Conservation (phyloP, 2,888 invertebrate genomes). For the Torymus auratus region DNA sequence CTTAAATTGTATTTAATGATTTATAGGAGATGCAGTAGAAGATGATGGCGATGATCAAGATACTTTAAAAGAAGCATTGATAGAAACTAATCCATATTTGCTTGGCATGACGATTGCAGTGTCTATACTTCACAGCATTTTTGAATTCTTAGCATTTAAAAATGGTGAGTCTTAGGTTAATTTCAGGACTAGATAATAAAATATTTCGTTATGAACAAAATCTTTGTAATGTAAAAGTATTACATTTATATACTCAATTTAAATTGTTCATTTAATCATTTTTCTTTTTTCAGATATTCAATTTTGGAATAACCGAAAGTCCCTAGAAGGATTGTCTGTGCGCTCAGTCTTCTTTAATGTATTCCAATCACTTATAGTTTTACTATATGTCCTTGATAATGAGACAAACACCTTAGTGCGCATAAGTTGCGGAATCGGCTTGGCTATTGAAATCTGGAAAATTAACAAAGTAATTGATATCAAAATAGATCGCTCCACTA, state of each 20-base stretch:
- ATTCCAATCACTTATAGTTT: conserved; percentile 96
- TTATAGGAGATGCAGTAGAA: conserved; percentile 80
- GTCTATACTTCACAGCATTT: conserved; percentile 96
- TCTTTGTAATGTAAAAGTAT: background rate
- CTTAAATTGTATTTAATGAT: background rate
- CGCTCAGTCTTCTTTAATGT: conserved; percentile 99
- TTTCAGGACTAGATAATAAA: too few relatives aligned
- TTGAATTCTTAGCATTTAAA: conserved; percentile 99
- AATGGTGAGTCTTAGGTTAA: conserved; percentile 82
- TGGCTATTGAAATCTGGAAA: conserved; percentile 99
- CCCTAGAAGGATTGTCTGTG: conserved; percentile 97
- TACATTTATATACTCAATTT: background rate
- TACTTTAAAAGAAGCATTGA: conserved; percentile 92
- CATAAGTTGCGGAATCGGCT: conserved; percentile 95
- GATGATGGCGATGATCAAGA: conserved; percentile 93
- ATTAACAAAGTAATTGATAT: conserved; percentile 97
- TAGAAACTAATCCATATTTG: conserved; percentile 98
- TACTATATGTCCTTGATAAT: conserved; percentile 98
- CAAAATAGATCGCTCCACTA: conserved; percentile 85
- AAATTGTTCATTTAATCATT: background rate
- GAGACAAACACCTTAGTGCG: conserved; percentile 98
- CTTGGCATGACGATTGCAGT: conserved; percentile 93
- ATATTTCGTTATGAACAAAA: too few relatives aligned
- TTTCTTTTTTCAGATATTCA: conserved; percentile 87
- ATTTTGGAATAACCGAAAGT: conserved; percentile 99